Conservation (phyloP, 2,113 vertebrate species). For the Trinectes maculatus region DNA sequence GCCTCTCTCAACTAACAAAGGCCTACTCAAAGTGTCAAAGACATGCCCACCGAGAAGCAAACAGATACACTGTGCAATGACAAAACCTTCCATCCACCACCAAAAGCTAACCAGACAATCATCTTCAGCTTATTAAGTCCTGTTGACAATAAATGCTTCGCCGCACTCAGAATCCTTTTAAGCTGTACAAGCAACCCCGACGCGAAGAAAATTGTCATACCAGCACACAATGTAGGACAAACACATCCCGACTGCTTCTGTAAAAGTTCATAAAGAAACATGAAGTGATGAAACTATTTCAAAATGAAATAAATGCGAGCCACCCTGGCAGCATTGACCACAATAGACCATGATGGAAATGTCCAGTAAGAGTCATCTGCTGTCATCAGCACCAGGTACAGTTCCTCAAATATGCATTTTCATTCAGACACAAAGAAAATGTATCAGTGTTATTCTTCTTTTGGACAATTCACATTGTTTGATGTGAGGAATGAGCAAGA, state of each 20-base stretch:
- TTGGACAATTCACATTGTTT: background rate
- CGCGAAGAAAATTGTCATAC: background rate
- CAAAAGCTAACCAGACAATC: background rate
- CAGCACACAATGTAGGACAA: background rate
- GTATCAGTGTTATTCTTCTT: constrained; percentile 9
- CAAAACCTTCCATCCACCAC: background rate
- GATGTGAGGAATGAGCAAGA: constrained; percentile 1
- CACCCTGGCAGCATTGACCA: constrained; percentile 13
- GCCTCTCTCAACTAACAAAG: constrained; percentile 13
- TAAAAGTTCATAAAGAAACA: constrained; percentile 21
- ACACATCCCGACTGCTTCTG: background rate
- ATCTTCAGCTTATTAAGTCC: background rate
- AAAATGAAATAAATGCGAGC: constrained; percentile 4
- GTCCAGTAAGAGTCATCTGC: constrained; percentile 27
- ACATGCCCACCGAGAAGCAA: background rate
- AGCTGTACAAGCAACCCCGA: background rate
- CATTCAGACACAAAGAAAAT: constrained; percentile 18
- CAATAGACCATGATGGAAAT: constrained; percentile 16
- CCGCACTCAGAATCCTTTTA: background rate
- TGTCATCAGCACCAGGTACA: constrained; percentile 17
- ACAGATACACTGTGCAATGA: background rate
- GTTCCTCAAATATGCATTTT: constrained; percentile 31
- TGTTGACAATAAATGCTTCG: background rate
- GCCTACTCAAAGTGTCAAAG: constrained; percentile 10
- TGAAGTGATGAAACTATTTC: constrained; percentile 12